phyloP scores from a whole-genome alignment of 2,113 vertebrate genomes.

The Gasterosteus aculeatus region DNA sequence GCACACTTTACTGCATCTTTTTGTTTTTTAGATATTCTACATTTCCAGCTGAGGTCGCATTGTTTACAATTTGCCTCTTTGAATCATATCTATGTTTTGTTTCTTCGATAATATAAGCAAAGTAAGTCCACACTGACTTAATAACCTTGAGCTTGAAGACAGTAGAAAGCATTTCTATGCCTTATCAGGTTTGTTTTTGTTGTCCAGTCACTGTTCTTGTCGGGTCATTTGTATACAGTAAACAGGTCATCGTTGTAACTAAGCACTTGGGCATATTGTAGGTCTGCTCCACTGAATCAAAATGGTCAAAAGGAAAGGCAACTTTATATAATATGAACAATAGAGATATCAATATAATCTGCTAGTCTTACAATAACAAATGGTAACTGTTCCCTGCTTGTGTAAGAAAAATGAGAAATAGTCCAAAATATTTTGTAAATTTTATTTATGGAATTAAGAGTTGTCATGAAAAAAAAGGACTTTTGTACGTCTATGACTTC shows the following conservation, averaged over 20 bases:
- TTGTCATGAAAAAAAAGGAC: conserved; percentile 66
- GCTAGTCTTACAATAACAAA: conserved; percentile 64
- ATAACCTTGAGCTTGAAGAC: conserved; percentile 37
- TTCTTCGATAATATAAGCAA: conserved; percentile 35
- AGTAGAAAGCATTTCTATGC: conserved; percentile 55
- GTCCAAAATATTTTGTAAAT: conserved; percentile 78
- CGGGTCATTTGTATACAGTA: conserved; percentile 56
- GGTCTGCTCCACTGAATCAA: conserved; percentile 52
- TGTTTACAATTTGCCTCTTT: conserved; percentile 63
- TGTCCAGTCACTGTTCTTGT: conserved; percentile 58
- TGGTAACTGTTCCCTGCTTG: conserved; percentile 61
- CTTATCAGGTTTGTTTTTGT: conserved; percentile 65
- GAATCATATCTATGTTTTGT: conserved; percentile 42
- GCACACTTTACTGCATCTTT: conserved; percentile 51
- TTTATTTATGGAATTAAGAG: conserved; percentile 79
- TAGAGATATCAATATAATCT: conserved; percentile 66
- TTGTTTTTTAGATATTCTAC: conserved; percentile 56
- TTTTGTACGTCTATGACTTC: conserved; percentile 75
- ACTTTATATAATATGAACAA: conserved; percentile 61
- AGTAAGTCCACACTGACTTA: conserved; percentile 26
- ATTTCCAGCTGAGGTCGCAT: conserved; percentile 52
- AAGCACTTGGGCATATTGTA: conserved; percentile 59
- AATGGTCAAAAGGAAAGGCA: conserved; percentile 31
- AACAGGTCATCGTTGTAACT: conserved; percentile 63
- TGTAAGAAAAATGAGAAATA: conserved; percentile 69